Conservation (phyloP, 2,888 invertebrate species). For the Chironomus tentans region DNA sequence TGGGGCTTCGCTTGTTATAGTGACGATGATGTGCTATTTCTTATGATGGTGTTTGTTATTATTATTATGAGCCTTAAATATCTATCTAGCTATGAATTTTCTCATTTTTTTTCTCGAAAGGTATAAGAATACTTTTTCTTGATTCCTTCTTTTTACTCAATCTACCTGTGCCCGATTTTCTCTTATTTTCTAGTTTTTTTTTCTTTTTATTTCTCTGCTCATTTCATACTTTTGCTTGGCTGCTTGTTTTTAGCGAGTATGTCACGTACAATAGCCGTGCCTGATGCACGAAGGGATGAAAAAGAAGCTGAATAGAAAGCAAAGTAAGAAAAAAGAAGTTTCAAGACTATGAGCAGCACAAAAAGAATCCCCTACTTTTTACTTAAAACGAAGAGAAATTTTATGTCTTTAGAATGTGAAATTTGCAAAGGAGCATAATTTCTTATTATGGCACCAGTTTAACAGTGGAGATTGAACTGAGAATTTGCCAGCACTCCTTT, state of each 20-base stretch:
- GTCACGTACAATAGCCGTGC: constrained; percentile 13
- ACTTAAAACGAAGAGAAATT: background rate
- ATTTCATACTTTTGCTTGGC: background rate
- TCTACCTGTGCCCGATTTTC: background rate
- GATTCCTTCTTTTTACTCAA: too few species aligned
- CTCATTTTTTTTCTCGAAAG: background rate
- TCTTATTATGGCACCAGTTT: constrained; percentile 3
- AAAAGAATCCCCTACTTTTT: too few species aligned
- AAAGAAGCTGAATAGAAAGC: too few species aligned
- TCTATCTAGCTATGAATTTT: background rate
- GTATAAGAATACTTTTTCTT: background rate
- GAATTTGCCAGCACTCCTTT: background rate
- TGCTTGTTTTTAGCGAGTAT: background rate
- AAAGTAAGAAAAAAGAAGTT: too few species aligned
- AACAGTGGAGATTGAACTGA: background rate
- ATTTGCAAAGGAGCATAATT: constrained; percentile 18
- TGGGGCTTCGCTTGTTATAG: background rate
- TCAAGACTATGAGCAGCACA: too few species aligned
- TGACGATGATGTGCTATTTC: background rate
- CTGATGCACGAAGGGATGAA: background rate
- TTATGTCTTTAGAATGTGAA: constrained; percentile 23
- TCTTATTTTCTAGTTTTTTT: background rate
- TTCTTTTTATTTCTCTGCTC: too few species aligned
- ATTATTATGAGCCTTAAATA: background rate
- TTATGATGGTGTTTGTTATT: background rate